phyloP scores from a whole-genome alignment of 2,113 vertebrate genomes.

The Serranochromis macrocephalus region DNA sequence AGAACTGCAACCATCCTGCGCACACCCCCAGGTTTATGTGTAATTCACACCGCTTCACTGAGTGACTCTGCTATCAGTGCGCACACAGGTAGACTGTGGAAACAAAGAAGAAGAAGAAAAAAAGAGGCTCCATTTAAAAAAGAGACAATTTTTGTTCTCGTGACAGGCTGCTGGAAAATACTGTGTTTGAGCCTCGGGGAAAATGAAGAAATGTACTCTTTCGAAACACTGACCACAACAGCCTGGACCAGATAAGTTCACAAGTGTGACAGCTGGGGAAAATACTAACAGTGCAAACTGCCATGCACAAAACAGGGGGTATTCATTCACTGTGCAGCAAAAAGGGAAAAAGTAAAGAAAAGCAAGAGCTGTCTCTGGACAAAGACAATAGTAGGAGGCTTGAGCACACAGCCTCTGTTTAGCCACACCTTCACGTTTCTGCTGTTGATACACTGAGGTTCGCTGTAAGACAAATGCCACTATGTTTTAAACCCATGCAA shows the following conservation, averaged over 20 bases:
- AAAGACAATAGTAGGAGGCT: background rate
- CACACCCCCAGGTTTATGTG: background rate
- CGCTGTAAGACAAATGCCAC: background rate
- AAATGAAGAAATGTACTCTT: conserved; percentile 9
- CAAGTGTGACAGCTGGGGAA: conserved; percentile 9
- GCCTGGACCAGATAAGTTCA: conserved; percentile 2
- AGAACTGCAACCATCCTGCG: background rate
- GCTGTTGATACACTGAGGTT: background rate
- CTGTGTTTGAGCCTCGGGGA: background rate
- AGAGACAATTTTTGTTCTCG: background rate
- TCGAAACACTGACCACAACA: conserved; percentile 1
- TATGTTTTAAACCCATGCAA: background rate
- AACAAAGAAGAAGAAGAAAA: background rate
- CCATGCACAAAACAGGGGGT: background rate
- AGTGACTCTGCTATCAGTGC: conserved; percentile 18
- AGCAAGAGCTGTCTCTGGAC: background rate
- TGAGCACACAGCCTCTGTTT: background rate
- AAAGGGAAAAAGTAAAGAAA: background rate
- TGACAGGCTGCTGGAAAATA: conserved; percentile 15
- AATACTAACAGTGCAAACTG: background rate
- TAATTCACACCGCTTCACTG: conserved; percentile 4
- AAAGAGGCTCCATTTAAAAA: background rate
- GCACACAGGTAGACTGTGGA: conserved; percentile 3
- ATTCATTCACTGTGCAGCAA: background rate
- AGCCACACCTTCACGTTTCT: background rate